phyloP scores from a whole-genome alignment of 2,113 vertebrate species.

The Siniperca knerii region DNA sequence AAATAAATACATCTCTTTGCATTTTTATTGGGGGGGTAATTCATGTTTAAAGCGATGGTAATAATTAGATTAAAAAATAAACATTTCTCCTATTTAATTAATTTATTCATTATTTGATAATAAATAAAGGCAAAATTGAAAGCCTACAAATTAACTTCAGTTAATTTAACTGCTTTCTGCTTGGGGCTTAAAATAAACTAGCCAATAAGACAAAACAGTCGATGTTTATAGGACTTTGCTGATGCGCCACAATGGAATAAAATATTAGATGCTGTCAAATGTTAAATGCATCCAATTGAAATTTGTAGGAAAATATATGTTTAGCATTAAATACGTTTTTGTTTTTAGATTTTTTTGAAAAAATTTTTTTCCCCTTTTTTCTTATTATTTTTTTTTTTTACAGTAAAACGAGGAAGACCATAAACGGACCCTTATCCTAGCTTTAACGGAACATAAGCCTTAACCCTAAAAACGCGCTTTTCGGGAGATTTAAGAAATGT shows the following conservation, averaged over 20 bases:
- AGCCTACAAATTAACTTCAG: neutral
- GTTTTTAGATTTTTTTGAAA: neutral
- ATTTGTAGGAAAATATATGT: no score
- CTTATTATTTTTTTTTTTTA: neutral
- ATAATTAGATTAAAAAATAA: neutral
- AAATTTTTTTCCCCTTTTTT: neutral
- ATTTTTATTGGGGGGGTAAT: neutral
- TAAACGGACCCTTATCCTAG: neutral
- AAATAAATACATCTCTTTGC: neutral
- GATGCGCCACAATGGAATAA: neutral
- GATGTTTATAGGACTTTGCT: neutral
- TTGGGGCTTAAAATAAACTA: neutral
- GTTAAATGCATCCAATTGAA: neutral
- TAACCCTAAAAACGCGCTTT: neutral
- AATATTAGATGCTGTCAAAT: constrained; percentile 2
- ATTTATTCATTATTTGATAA: neutral
- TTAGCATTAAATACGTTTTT: no score
- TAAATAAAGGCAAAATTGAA: neutral
- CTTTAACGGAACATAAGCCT: neutral
- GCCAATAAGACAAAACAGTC: neutral
- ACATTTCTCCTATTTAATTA: neutral
- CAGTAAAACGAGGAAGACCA: neutral
- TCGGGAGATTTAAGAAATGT: neutral
- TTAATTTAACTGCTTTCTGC: neutral
- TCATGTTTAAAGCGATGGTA: neutral